Conservation (phyloP, 2,888 invertebrate species). For the Hymenopus coronatus region DNA sequence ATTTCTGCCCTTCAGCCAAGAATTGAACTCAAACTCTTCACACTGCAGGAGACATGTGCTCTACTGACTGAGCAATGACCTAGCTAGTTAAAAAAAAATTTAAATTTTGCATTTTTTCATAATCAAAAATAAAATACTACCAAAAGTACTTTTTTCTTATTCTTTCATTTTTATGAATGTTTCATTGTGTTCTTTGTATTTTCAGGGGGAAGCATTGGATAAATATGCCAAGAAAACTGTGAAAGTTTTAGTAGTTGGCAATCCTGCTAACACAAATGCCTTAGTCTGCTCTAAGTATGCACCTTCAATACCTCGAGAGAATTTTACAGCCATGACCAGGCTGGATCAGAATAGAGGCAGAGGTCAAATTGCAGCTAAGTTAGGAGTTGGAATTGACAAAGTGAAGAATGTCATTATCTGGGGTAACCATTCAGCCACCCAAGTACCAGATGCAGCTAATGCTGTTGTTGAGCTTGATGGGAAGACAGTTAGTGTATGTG, state of each 20-base stretch:
- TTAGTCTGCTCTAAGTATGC: conserved; percentile 93
- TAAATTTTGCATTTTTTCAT: too few species aligned
- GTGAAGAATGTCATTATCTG: conserved; percentile 94
- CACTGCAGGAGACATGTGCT: too few species aligned
- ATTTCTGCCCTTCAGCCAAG: too few species aligned
- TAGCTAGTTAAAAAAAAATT: too few species aligned
- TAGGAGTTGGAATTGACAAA: conserved; percentile 64
- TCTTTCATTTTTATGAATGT: too few species aligned
- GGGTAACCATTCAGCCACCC: conserved; percentile 99
- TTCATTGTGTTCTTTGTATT: not conserved
- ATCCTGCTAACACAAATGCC: conserved; percentile 99
- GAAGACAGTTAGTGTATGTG: conserved; percentile 58
- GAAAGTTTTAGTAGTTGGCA: conserved; percentile 96
- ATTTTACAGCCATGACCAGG: conserved; percentile 97
- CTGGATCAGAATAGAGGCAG: conserved; percentile 97
- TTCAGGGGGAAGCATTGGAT: conserved; percentile 82
- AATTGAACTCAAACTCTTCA: too few species aligned
- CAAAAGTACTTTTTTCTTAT: too few species aligned
- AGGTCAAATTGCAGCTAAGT: conserved; percentile 76
- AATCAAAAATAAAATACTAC: too few species aligned
- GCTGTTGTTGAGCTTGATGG: conserved; percentile 61
- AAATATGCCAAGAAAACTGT: conserved; percentile 87
- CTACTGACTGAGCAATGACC: too few species aligned
- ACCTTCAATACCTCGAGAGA: conserved; percentile 91
- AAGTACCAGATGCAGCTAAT: conserved; percentile 90